Base-by-base conservation (phyloP, 1,140 invertebrate genomes). In the Yoshiicerus persimilis region DNA sequence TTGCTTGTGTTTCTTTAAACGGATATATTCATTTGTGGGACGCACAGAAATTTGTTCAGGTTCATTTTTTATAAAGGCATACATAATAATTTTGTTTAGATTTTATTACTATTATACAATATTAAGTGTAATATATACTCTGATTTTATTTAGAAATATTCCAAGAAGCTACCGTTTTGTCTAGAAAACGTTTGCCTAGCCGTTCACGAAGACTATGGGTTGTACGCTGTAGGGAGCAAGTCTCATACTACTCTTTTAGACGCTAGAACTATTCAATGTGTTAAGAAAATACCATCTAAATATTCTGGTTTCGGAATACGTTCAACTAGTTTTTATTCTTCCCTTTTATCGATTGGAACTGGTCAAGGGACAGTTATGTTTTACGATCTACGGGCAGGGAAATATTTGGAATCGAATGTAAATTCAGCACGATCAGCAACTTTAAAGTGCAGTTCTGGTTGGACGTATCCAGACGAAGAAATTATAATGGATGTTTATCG, bases 181-280 rank as follows among this genome's bases (percentile, higher is more conserved):
- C 96, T 97, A 92, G 98, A 99, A 92, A 97, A 98, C 93, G 97
- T 98, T 1, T 99, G 98, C 92, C 94, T 99, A 90, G 96, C 97
- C 47, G 95, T 96, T 41, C 96, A 97, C 92, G 95, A 96, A 89
- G 92, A 93, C 83, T 95, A 95, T 91, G 96, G 96, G n/a, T 87
- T 94, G 32, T 99, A 99, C 93, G 97, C 97, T 3, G 96, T 99
- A 70, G 98, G 98, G 27, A 98, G 97, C 91, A 96, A 97, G 88
- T 98, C 97, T 47, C 97, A 98, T 92, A 98, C 98, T 3, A 94
- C 98, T 62, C 92, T 99, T 10, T 93, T 99, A 62, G 98, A 99
- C 92, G 96, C 96, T 34, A 94, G 97, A 90, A 97, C 96, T 38
- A 93, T 98, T 62, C 97, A 98, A 92, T 94, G 95, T 87, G 93